Percentiles rank a stretch among this genome's conserved stretches.
Conservation (phyloP, 2,888 invertebrate genomes). For the Heliconius cydno region DNA sequence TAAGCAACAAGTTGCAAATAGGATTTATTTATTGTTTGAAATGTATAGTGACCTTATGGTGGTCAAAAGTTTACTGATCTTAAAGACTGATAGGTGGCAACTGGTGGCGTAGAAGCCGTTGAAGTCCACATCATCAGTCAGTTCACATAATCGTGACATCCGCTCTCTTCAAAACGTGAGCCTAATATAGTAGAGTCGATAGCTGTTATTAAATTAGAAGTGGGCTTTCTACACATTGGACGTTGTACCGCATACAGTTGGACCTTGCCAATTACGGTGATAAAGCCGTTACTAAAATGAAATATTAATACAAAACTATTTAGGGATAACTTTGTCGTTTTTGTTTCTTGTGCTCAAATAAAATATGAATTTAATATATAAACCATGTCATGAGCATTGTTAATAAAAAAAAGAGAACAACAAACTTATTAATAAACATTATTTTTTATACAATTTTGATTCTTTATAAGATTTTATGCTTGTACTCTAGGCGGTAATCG, state of each 20-base stretch:
- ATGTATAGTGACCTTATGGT: not conserved
- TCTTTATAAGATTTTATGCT: too few species aligned
- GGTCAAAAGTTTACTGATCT: conserved; percentile 60
- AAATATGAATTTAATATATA: not conserved
- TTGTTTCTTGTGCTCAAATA: conserved; percentile 17
- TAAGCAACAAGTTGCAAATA: not conserved
- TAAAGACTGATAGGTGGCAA: conserved; percentile 63
- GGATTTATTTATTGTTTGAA: not conserved
- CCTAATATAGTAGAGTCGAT: conserved; percentile 60
- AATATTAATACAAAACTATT: conserved; percentile 58
- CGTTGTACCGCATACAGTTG: conserved; percentile 62
- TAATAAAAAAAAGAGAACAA: not conserved
- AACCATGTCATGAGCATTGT: not conserved
- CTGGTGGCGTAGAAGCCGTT: conserved; percentile 63
- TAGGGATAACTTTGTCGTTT: conserved; percentile 31
- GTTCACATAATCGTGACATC: conserved; percentile 75
- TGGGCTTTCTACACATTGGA: conserved; percentile 60
- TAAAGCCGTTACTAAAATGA: conserved; percentile 73
- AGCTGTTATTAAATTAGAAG: conserved; percentile 57
- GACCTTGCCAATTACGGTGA: conserved; percentile 65
- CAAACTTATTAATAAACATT: not conserved
- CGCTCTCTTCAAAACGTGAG: conserved; percentile 74
- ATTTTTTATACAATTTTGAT: not conserved
- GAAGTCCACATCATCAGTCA: conserved; percentile 67
- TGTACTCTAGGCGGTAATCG: too few species aligned